Evolutionary conservation across 64 coral and sea anemone genomes (phyloP).

Genomic region (Orbicella faveolata): DNA sequence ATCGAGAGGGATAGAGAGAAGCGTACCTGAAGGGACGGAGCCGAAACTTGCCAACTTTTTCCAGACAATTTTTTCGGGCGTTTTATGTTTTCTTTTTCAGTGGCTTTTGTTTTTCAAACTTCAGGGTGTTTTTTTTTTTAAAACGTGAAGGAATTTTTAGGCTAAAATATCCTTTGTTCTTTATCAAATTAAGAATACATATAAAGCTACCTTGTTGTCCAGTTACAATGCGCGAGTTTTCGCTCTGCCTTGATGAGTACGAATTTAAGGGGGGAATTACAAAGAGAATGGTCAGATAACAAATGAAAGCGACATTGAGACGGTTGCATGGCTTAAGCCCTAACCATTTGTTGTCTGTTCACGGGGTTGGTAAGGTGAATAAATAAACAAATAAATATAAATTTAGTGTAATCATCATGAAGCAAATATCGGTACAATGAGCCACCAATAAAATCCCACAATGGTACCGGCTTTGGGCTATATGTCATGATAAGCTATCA

Average conservation of each 20-base stretch:
- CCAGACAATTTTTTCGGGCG: too few species aligned
- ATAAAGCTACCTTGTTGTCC: too few species aligned
- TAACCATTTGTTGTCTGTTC: background rate
- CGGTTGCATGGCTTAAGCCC: background rate
- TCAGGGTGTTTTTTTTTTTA: background rate
- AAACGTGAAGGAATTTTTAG: too few species aligned
- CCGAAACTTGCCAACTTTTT: background rate
- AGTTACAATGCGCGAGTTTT: slow-evolving; percentile 9
- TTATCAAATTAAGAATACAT: too few species aligned
- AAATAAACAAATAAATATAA: background rate
- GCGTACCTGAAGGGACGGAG: too few species aligned
- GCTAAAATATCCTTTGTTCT: too few species aligned
- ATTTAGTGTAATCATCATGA: slow-evolving; percentile 26
- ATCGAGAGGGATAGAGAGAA: background rate
- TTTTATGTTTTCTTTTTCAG: background rate
- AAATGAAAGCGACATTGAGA: background rate
- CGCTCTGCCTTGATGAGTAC: background rate
- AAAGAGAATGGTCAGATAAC: background rate
- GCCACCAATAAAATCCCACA: slow-evolving; percentile 42
- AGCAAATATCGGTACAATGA: slow-evolving; percentile 36
- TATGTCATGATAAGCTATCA: background rate
- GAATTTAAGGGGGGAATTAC: background rate
- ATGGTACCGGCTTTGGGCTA: background rate
- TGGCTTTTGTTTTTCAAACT: background rate
- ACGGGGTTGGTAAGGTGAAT: slow-evolving; percentile 4